These are phyloP conservation scores for Pachyuromys duprasi DNA, from an alignment of 2,797 vertebrate species.

Conservation along the genomic window DNA sequence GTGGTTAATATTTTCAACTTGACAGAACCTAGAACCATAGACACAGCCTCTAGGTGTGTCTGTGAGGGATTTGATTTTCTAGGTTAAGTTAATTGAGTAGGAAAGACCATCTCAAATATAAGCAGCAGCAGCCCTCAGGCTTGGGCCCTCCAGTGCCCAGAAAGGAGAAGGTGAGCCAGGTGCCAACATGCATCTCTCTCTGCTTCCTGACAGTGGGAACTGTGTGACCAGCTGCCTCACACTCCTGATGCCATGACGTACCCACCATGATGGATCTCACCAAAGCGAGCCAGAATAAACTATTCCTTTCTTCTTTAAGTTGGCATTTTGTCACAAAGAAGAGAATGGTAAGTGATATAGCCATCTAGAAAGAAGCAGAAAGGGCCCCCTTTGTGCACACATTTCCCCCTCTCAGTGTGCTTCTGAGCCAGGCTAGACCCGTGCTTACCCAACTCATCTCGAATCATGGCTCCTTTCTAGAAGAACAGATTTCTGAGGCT, in stretches of 20 bases:
- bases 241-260: background rate
- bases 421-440: background rate
- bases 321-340: background rate
- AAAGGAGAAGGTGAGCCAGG: background rate
- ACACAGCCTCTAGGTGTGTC: background rate
- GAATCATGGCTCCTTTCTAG: background rate
- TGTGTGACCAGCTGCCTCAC: background rate
- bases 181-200: background rate
- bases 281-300: background rate
- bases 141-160: too few species aligned
- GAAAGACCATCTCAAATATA: background rate
- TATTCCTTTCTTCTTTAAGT: background rate
- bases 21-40: background rate
- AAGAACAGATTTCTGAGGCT: constrained; percentile 41
- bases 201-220: background rate
- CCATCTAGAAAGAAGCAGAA: constrained; percentile 36
- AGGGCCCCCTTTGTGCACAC: background rate
- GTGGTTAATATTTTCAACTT: background rate
- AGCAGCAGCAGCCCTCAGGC: too few species aligned
- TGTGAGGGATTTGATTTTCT: background rate
- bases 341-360: background rate
- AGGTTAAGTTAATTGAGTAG: background rate
- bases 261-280: background rate
- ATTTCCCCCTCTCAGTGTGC: fast-evolving
- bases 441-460: background rate